Evolutionary conservation across 2,797 vertebrate species (phyloP).

Genomic region (Microctenopoma steveboyesi): DNA sequence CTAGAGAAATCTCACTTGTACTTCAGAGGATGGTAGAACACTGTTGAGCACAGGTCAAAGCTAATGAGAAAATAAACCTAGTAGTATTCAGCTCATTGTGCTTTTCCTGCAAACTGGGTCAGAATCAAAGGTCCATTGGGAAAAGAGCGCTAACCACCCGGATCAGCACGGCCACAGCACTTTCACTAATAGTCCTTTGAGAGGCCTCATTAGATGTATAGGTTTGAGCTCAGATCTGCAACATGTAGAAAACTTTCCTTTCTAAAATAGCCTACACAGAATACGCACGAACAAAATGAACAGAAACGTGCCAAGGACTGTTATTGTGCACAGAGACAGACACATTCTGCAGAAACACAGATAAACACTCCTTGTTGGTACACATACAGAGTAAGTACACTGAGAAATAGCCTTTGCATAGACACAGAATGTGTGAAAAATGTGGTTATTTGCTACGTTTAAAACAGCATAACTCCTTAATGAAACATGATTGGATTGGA

Average conservation of each 20-base stretch:
- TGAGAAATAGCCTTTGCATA: neutral
- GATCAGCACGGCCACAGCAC: conserved; percentile 47
- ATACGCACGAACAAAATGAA: conserved; percentile 28
- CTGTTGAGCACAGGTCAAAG: conserved; percentile 43
- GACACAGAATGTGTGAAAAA: neutral
- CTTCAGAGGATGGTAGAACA: conserved; percentile 11
- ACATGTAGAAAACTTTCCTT: conserved; percentile 16
- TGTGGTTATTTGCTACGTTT: neutral
- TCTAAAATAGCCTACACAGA: conserved; percentile 21
- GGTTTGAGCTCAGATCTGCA: conserved; percentile 38
- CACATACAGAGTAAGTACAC: conserved; percentile 14
- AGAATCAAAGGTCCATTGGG: conserved; percentile 54
- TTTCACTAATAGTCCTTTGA: conserved; percentile 57
- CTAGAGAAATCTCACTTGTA: conserved; percentile 20
- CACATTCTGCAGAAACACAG: neutral
- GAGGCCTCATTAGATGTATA: conserved; percentile 55
- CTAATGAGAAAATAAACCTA: conserved; percentile 54
- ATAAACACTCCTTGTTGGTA: neutral
- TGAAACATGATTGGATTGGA: conserved; percentile 22
- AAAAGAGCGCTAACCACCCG: conserved; percentile 41
- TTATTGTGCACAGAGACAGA: conserved; percentile 7
- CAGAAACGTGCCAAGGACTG: conserved; percentile 3
- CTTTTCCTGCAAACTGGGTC: conserved; percentile 53
- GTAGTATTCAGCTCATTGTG: conserved; percentile 52
- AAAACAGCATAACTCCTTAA: neutral